phyloP scores from a whole-genome alignment of 2,888 invertebrate genomes.

The Trichogramma dendrolimi region DNA sequence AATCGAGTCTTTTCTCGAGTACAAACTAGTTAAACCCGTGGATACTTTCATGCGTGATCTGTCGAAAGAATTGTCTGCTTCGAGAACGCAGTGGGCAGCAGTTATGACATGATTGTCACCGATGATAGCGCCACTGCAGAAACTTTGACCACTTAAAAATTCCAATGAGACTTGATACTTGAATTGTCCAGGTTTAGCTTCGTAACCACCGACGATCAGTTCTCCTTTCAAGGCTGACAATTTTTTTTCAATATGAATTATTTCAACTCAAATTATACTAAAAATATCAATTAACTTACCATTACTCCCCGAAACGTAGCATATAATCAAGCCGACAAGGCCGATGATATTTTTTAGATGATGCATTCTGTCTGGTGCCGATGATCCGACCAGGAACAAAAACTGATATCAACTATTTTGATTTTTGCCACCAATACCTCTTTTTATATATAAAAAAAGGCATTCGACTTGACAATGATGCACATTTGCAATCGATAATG shows the following conservation, averaged over 20 bases:
- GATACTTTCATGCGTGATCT: not conserved
- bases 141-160: not conserved
- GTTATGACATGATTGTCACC: not conserved
- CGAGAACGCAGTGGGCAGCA: constrained; percentile 11
- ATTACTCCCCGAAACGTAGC: not conserved
- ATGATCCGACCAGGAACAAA: not conserved
- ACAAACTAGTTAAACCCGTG: constrained; percentile 1
- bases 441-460: too few species aligned
- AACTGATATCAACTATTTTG: not conserved
- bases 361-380: not conserved
- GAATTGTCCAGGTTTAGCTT: constrained; percentile 1
- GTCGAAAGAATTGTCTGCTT: not conserved
- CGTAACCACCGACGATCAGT: constrained; percentile 4
- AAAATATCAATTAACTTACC: not conserved
- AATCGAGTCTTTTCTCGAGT: not conserved
- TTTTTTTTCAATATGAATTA: not conserved
- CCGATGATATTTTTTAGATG: not conserved
- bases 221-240: constrained; percentile 3
- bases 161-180: constrained; percentile 10
- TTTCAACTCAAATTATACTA: too few species aligned
- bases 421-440: too few species aligned
- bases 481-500: too few species aligned
- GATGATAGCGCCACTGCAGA: constrained; percentile 11
- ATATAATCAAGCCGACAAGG: too few species aligned
- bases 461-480: too few species aligned